phyloP scores from a whole-genome alignment of 1,140 invertebrate genomes.

The Ectropis grisescens region DNA sequence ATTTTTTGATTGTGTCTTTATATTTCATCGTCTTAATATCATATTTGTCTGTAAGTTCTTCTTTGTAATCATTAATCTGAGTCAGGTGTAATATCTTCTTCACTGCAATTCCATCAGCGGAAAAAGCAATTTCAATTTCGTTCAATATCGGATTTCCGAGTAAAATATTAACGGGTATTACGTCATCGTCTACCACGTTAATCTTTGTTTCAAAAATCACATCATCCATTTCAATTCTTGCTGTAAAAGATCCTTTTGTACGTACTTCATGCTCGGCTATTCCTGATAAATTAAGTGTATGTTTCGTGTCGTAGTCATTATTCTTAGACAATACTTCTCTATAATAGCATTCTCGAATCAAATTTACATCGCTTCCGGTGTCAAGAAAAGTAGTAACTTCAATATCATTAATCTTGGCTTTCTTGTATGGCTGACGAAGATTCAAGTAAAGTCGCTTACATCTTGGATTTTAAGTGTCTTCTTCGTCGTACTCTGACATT shows the following conservation, averaged over 20 bases:
- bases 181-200: conserved; percentile 11
- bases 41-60: conserved; percentile 3
- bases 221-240: conserved; percentile 10
- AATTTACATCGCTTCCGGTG: conserved; percentile 15
- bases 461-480: conserved; percentile 10
- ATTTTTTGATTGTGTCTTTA: too few species aligned
- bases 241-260: conserved; percentile 6
- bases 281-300: conserved; percentile 1
- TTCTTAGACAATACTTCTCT: not conserved
- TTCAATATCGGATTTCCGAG: conserved; percentile 13
- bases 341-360: conserved; percentile 6
- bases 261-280: conserved; percentile 8
- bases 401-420: conserved; percentile 9
- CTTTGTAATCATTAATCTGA: conserved; percentile 1
- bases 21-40: conserved; percentile 9
- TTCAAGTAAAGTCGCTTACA: not conserved
- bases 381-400: conserved; percentile 7
- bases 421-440: conserved; percentile 10
- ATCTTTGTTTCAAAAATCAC: too few species aligned
- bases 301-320: conserved; percentile 1
- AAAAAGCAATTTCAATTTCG: conserved; percentile 11
- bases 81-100: conserved; percentile 5
- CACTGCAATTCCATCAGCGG: conserved; percentile 4
- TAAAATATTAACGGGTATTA: conserved; percentile 11
- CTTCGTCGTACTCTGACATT: conserved; percentile 6